These are phyloP conservation scores for Phoeniculus purpureus DNA, from an alignment of 2,797 vertebrate species.

Conservation along the genomic window DNA sequence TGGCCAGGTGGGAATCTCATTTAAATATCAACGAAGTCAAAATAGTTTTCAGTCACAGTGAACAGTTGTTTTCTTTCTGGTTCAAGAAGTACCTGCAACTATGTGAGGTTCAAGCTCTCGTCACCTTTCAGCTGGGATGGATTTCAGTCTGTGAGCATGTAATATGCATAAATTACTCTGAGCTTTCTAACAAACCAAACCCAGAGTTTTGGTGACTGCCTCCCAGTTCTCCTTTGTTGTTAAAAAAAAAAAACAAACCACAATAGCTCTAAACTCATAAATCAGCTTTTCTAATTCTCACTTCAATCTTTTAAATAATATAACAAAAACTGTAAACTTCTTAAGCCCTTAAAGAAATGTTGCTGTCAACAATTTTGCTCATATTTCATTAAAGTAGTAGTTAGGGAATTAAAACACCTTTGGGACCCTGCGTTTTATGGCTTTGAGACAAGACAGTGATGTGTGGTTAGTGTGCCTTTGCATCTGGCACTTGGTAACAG, in stretches of 20 bases:
- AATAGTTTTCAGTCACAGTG: neutral
- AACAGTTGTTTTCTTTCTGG: neutral
- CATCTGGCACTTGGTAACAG: neutral
- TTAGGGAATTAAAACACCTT: neutral
- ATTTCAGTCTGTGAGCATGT: neutral
- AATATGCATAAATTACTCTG: neutral
- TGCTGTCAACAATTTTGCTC: neutral
- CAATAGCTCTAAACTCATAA: neutral
- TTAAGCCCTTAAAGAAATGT: neutral
- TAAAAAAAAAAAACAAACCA: neutral
- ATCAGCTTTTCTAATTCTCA: neutral
- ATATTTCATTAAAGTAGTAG: neutral
- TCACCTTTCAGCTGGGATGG: neutral
- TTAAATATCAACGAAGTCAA: neutral
- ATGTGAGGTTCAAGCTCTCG: neutral
- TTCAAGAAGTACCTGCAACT: neutral
- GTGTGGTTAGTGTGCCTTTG: neutral
- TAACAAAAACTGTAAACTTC: neutral
- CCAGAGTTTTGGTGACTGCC: neutral
- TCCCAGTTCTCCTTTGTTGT: neutral
- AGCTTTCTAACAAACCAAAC: neutral
- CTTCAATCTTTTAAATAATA: neutral
- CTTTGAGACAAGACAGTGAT: neutral
- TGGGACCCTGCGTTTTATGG: neutral
- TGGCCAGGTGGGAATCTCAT: neutral